A percentile compares a stretch with the other conserved stretches of the same genome.
Conservation (phyloP, 1,140 invertebrate species). For the Calycopis cecrops region DNA sequence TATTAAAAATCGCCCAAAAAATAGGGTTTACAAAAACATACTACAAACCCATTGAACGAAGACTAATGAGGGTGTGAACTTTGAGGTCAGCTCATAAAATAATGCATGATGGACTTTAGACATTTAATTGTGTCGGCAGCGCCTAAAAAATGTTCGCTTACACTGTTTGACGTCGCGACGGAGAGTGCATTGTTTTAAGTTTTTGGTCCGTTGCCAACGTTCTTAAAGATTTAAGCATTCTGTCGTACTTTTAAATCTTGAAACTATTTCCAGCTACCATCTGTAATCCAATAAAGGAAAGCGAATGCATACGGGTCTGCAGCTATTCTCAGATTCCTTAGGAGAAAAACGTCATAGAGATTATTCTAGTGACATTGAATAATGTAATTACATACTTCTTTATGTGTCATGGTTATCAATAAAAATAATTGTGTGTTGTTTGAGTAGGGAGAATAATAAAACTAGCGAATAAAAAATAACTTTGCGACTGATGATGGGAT, state of each 20-base stretch:
- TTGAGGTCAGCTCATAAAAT: no score
- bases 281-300: conserved; percentile 3
- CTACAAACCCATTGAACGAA: no score
- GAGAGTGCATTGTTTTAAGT: conserved; percentile 9
- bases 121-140: not conserved
- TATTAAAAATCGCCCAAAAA: no score
- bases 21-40: no score
- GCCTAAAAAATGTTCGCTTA: not conserved
- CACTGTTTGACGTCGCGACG: not conserved
- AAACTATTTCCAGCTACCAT: conserved; percentile 4
- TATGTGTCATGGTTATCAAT: conserved; percentile 4
- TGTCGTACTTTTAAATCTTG: conserved; percentile 4
- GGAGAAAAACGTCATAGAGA: not conserved
- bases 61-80: no score
- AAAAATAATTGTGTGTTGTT: not conserved
- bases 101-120: not conserved
- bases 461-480: no score
- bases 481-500: no score
- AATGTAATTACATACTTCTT: not conserved
- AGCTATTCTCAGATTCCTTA: conserved; percentile 9
- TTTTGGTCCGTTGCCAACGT: conserved; percentile 2
- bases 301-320: not conserved
- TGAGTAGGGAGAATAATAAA: no score
- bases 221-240: conserved; percentile 6
- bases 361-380: not conserved